Percentiles rank a stretch among this genome's conserved stretches.
Conservation (phyloP, 2,888 invertebrate species). For the Perizoma affinitatum region DNA sequence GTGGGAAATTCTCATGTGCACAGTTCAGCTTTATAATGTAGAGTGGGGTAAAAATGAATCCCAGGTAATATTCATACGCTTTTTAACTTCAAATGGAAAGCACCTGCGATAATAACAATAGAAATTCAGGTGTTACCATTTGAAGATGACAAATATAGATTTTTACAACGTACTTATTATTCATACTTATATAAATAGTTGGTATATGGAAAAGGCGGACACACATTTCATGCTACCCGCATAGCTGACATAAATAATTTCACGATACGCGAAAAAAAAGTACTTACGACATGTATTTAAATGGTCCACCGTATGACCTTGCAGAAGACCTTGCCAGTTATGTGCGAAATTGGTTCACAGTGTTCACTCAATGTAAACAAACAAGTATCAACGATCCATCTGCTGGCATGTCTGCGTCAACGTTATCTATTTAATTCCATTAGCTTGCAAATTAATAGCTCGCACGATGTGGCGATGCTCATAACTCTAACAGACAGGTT, state of each 20-base stretch:
- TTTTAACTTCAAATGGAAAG: too few species aligned
- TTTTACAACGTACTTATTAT: not conserved
- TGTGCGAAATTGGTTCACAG: conserved; percentile 38
- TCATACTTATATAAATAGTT: not conserved
- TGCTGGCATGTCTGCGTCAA: conserved; percentile 18
- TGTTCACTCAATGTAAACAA: conserved; percentile 35
- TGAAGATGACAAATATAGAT: not conserved
- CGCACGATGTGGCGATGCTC: conserved; percentile 2
- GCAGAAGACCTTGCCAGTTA: conserved; percentile 34
- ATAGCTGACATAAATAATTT: conserved; percentile 10
- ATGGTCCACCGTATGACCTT: conserved; percentile 27
- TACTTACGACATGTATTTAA: conserved; percentile 11
- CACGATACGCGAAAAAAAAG: not conserved
- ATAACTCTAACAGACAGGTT: not conserved
- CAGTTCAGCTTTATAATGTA: not conserved
- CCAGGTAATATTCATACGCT: too few species aligned
- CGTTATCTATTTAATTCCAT: conserved; percentile 35
- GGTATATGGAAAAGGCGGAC: conserved; percentile 6
- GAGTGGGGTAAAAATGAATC: not conserved
- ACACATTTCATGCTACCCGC: conserved; percentile 1
- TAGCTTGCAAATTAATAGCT: conserved; percentile 31
- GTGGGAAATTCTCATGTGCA: conserved; percentile 21
- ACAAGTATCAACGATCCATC: conserved; percentile 30
- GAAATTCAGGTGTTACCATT: not conserved
- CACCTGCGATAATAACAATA: too few species aligned